Percentiles rank a stretch among this genome's conserved stretches.
phyloP scores from a whole-genome alignment of 1,140 invertebrate genomes.

The Agrypnia vestita region DNA sequence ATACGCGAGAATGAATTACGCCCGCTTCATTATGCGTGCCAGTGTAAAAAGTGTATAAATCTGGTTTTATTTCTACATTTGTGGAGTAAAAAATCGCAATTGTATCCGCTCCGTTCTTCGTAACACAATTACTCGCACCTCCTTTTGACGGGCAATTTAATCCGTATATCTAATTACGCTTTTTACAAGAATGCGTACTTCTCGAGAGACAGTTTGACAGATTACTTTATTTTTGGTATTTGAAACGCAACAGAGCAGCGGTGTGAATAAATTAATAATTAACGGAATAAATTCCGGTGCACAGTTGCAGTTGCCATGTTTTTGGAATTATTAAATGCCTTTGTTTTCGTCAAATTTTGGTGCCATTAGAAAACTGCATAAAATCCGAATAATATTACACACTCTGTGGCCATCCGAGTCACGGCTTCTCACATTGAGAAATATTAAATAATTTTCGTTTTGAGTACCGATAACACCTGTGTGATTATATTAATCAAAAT shows the following conservation, averaged over 20 bases:
- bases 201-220: conserved; percentile 31
- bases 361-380: too few species aligned
- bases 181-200: conserved; percentile 29
- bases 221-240: conserved; percentile 41
- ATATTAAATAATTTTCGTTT: too few species aligned
- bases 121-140: conserved; percentile 29
- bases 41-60: not conserved
- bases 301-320: not conserved
- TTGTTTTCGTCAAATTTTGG: too few species aligned
- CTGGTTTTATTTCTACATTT: conserved; percentile 4
- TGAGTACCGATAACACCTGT: too few species aligned
- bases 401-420: too few species aligned
- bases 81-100: conserved; percentile 8
- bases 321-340: too few species aligned
- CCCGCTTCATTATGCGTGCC: not conserved
- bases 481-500: too few species aligned
- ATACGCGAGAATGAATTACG: not conserved
- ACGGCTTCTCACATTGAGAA: too few species aligned
- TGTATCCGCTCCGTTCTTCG: not conserved
- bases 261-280: conserved; percentile 28
- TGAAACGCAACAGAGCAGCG: not conserved
- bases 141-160: conserved; percentile 46
- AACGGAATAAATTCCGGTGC: not conserved
- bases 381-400: too few species aligned
- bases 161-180: conserved; percentile 42